These are phyloP conservation scores for Otolemur garnettii DNA, from an alignment of 2,113 vertebrate species.

Conservation along the genomic window DNA sequence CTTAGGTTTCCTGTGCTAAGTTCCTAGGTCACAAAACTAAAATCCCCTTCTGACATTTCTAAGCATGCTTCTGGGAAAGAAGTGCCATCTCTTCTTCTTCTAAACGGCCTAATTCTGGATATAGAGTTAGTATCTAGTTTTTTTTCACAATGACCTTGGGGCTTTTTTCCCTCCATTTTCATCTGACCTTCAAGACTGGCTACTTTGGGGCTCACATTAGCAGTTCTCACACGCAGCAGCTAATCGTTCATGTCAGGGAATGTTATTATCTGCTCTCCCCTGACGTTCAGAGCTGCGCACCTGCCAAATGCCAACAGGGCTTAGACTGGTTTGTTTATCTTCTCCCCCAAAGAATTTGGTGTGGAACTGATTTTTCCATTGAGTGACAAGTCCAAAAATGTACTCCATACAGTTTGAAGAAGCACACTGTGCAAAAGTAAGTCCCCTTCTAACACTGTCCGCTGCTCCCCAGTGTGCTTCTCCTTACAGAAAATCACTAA, in stretches of 20 bases:
- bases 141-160: constrained; percentile 24
- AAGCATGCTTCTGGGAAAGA: not conserved
- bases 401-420: not conserved
- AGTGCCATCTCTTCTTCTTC: not conserved
- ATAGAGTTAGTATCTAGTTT: not conserved
- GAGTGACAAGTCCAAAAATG: not conserved
- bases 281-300: not conserved
- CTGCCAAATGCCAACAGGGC: not conserved
- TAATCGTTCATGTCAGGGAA: not conserved
- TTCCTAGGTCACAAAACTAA: not conserved
- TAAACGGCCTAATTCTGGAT: not conserved
- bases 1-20: not conserved
- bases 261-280: constrained; percentile 18
- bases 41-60: not conserved
- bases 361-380: not conserved
- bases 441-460: not conserved
- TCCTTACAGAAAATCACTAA: not conserved
- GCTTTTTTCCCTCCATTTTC: not conserved
- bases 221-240: not conserved
- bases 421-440: not conserved
- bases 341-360: not conserved
- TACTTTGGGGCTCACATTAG: not conserved
- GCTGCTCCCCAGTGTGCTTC: not conserved
- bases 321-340: not conserved
- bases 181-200: constrained; percentile 52